Evolutionary conservation across 2,113 vertebrate genomes (phyloP).

Genomic region (Sprattus sprattus): DNA sequence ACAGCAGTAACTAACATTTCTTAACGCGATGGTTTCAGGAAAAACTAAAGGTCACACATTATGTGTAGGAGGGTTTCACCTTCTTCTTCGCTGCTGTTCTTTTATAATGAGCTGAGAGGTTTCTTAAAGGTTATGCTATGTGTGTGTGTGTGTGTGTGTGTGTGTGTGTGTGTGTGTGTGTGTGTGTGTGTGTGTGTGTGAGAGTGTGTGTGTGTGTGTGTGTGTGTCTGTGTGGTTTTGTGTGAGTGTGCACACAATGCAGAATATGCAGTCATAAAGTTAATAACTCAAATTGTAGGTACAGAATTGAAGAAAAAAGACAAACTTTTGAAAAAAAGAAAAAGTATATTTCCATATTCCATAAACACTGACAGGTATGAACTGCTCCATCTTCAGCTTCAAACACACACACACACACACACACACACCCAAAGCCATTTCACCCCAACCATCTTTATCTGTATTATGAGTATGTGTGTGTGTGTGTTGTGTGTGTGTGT

Average conservation of each 20-base stretch:
- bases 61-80: no score
- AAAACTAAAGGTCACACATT: no score
- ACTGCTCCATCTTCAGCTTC: background rate
- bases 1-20: no score
- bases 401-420: background rate
- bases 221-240: background rate
- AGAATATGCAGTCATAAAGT: background rate
- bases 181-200: background rate
- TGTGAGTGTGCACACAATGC: background rate
- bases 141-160: background rate
- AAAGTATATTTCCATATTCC: no score
- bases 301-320: no score
- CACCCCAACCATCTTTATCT: no score
- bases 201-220: background rate
- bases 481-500: background rate
- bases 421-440: background rate
- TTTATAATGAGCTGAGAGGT: no score
- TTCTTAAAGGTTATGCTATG: background rate
- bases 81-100: no score
- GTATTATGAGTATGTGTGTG: background rate
- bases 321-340: no score
- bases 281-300: no score
- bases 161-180: background rate
- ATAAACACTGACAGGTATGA: no score
- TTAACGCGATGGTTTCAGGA: no score